Evolutionary conservation across 2,888 invertebrate genomes (phyloP).

Genomic region (Lasioglossum oenotherae): DNA sequence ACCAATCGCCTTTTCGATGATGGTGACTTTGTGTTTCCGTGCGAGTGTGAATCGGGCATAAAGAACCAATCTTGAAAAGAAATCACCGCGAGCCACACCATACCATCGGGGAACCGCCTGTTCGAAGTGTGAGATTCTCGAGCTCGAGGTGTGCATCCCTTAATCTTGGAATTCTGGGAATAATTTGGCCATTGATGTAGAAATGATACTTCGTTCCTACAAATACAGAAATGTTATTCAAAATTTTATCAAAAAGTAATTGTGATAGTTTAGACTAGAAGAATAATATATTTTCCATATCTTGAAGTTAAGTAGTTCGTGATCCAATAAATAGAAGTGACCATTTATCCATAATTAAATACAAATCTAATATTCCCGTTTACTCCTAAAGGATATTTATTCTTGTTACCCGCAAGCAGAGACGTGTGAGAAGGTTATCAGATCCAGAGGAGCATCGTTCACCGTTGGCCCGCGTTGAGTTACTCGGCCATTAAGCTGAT

Average conservation of each 20-base stretch:
- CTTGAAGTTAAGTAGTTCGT: not conserved
- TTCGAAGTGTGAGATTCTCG: slow-evolving; percentile 31
- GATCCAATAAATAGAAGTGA: too few species aligned
- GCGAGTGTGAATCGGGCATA: slow-evolving; percentile 63
- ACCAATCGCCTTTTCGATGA: slow-evolving; percentile 39
- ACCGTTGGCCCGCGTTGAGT: slow-evolving; percentile 17
- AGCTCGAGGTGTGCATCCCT: slow-evolving; percentile 33
- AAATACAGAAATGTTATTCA: not conserved
- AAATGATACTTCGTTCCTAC: not conserved
- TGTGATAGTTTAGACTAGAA: not conserved
- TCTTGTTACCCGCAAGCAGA: not conserved
- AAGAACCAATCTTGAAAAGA: slow-evolving; percentile 66
- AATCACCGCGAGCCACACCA: slow-evolving; percentile 62
- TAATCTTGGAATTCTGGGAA: slow-evolving; percentile 6
- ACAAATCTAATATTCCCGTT: not conserved
- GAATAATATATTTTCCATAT: not conserved
- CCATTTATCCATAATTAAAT: not conserved
- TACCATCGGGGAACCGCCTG: slow-evolving; percentile 25
- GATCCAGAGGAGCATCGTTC: slow-evolving; percentile 26
- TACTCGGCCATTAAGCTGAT: slow-evolving; percentile 40
- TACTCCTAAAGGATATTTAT: not conserved
- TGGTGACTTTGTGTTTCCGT: slow-evolving; percentile 54
- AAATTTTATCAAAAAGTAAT: not conserved
- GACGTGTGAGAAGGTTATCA: not conserved
- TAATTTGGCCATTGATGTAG: not conserved